Percentiles rank a stretch among this genome's conserved stretches.
phyloP scores from a whole-genome alignment of 2,113 vertebrate genomes.

The Brienomyrus brachyistius region DNA sequence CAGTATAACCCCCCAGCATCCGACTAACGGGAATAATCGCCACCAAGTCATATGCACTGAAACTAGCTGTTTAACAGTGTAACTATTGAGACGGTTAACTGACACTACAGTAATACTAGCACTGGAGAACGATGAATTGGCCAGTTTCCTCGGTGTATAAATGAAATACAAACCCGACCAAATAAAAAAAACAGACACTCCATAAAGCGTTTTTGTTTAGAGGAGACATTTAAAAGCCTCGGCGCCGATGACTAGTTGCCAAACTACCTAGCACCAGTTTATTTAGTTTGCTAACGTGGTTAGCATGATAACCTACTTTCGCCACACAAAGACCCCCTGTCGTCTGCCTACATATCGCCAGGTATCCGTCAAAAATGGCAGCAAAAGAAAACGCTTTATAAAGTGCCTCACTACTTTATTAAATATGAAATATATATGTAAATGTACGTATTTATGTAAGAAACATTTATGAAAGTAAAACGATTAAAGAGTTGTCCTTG shows the following conservation, averaged over 20 bases:
- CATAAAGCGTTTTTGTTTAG: neutral
- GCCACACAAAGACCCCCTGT: conserved; percentile 1
- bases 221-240: neutral
- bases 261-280: neutral
- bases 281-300: neutral
- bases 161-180: neutral
- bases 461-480: neutral
- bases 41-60: neutral
- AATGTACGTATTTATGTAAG: neutral
- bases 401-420: neutral
- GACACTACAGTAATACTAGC: neutral
- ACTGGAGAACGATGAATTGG: neutral
- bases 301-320: neutral
- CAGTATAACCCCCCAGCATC: neutral
- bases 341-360: neutral
- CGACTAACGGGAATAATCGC: neutral
- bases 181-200: neutral
- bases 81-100: neutral
- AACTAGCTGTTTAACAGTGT: neutral
- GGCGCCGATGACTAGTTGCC: neutral
- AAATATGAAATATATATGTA: neutral
- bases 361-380: conserved; percentile 3
- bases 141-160: neutral
- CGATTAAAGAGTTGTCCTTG: neutral
- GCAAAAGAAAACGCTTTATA: neutral